Conservation (phyloP, 2,797 vertebrate species). For the Platalea minor region DNA sequence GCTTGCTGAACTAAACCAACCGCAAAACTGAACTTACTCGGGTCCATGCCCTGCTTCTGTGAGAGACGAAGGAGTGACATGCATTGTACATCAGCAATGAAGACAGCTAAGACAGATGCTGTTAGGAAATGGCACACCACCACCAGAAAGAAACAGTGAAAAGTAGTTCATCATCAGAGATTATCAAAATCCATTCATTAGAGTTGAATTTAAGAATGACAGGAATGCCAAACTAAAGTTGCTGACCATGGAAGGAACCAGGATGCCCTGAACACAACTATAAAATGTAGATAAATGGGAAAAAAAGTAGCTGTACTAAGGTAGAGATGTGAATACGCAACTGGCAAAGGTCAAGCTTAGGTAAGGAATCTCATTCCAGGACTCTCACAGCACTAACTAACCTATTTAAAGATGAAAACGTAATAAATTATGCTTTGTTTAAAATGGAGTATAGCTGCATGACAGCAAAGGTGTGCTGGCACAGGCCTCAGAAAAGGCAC, state of each 20-base stretch:
- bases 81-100: background rate
- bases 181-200: background rate
- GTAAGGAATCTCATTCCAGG: background rate
- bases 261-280: background rate
- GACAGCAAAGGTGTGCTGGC: background rate
- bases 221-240: background rate
- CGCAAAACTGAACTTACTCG: background rate
- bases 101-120: background rate
- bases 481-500: background rate
- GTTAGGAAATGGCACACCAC: background rate
- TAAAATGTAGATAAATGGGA: background rate
- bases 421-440: background rate
- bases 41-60: background rate
- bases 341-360: background rate
- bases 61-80: background rate
- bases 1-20: background rate
- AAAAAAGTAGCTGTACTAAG: background rate
- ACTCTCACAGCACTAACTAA: background rate
- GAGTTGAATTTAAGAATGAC: background rate
- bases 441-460: background rate
- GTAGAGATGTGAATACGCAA: background rate
- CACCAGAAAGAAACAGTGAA: background rate
- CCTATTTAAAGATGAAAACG: background rate
- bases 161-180: background rate
- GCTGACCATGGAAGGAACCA: background rate